Evolutionary conservation across 2,113 vertebrate species (phyloP).

Genomic region (Limanda limanda): DNA sequence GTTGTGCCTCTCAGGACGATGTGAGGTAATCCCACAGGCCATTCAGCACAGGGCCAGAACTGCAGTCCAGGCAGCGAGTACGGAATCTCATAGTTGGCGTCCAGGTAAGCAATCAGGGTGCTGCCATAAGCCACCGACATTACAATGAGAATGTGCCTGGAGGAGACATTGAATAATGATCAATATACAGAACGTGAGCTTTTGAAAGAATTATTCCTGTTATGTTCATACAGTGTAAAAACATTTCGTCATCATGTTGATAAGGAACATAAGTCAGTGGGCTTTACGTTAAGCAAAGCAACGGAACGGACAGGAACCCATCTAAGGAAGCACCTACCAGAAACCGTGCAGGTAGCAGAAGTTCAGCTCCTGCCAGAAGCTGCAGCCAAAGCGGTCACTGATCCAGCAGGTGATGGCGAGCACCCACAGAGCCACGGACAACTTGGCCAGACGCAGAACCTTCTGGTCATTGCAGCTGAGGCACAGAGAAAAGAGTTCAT

Average conservation of each 20-base stretch:
- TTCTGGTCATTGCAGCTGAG: slow-evolving; percentile 85
- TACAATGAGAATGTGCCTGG: slow-evolving; percentile 94
- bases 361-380: slow-evolving; percentile 89
- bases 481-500: background rate
- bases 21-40: slow-evolving; percentile 88
- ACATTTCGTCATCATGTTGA: background rate
- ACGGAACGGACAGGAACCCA: background rate
- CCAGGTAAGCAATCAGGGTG: slow-evolving; percentile 87
- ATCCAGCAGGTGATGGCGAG: slow-evolving; percentile 92
- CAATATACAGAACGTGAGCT: background rate
- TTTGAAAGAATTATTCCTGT: background rate
- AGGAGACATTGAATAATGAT: slow-evolving; percentile 11
- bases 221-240: background rate
- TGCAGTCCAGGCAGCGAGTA: slow-evolving; percentile 83
- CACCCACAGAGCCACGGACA: slow-evolving; percentile 85
- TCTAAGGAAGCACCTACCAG: slow-evolving; percentile 83
- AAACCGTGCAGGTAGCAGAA: slow-evolving; percentile 95
- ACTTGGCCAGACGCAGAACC: slow-evolving; percentile 75
- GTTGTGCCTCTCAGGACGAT: slow-evolving; percentile 72
- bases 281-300: background rate
- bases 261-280: background rate
- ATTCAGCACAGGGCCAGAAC: slow-evolving; percentile 91
- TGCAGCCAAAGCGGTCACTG: slow-evolving; percentile 89
- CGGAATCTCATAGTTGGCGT: slow-evolving; percentile 86
- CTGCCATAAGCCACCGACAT: slow-evolving; percentile 86